A percentile compares a stretch with the other conserved stretches of the same genome.
These are phyloP conservation scores for Xanthia togata DNA, from an alignment of 2,888 invertebrate genomes.

Conservation along the genomic window DNA sequence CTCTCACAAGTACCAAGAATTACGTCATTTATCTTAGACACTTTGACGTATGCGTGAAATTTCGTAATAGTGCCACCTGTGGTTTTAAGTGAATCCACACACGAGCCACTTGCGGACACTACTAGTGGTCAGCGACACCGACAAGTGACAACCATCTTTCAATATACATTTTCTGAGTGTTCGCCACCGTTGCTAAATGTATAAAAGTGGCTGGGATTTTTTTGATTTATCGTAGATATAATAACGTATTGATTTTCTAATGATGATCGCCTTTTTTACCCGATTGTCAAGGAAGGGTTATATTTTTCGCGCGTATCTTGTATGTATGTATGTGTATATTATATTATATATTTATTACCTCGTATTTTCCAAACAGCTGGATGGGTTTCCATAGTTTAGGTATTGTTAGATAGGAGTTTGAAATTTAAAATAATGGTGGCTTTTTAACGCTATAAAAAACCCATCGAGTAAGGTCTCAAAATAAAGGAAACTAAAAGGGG, in stretches of 20 bases:
- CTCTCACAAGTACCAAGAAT: constrained; percentile 31
- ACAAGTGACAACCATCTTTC: background rate
- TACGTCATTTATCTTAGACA: constrained; percentile 43
- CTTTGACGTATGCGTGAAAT: constrained; percentile 47
- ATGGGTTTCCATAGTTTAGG: no score
- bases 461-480: no score
- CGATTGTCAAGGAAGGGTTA: no score
- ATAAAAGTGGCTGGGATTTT: background rate
- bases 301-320: no score
- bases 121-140: background rate
- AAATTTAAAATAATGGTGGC: no score
- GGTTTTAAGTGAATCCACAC: constrained; percentile 11
- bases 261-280: background rate
- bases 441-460: no score
- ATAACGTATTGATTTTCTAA: background rate
- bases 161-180: background rate
- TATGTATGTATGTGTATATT: no score
- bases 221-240: no score
- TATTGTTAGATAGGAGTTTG: no score
- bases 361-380: no score
- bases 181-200: background rate
- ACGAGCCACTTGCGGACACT: constrained; percentile 4
- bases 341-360: no score
- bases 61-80: constrained; percentile 50
- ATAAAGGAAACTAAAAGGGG: no score